phyloP scores from a whole-genome alignment of 2,797 vertebrate genomes.

The Characodon lateralis region DNA sequence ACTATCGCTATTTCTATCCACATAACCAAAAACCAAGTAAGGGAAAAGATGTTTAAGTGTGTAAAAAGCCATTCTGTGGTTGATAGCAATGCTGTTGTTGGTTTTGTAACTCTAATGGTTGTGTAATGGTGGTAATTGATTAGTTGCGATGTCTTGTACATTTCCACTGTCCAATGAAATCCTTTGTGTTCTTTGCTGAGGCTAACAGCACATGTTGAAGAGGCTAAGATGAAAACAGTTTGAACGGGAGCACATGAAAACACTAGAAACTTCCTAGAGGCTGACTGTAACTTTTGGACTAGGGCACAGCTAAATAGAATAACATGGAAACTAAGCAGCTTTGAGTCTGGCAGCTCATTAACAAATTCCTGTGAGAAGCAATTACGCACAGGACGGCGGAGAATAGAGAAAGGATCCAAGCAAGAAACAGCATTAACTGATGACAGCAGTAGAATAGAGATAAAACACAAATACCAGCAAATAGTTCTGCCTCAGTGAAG shows the following conservation, averaged over 20 bases:
- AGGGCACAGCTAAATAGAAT: conserved; percentile 20
- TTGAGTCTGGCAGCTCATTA: conserved; percentile 67
- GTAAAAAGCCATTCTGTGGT: not conserved
- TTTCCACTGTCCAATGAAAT: not conserved
- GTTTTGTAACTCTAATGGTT: conserved; percentile 1
- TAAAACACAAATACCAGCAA: conserved; percentile 28
- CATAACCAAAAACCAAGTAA: conserved; percentile 8
- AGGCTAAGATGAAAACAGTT: not conserved
- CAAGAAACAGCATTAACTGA: conserved; percentile 22
- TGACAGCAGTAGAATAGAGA: conserved; percentile 32
- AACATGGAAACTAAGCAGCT: conserved; percentile 34
- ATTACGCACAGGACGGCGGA: conserved; percentile 50
- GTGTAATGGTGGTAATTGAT: not conserved
- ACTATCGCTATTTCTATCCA: conserved; percentile 5
- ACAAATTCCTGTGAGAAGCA: conserved; percentile 66
- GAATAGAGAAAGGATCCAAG: conserved; percentile 13
- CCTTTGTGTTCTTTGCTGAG: not conserved
- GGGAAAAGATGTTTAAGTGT: not conserved
- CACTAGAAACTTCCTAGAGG: not conserved
- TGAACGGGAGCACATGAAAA: not conserved
- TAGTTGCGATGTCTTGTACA: not conserved
- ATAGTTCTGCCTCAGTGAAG: conserved; percentile 4
- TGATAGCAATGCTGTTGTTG: not conserved
- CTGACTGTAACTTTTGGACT: conserved; percentile 18
- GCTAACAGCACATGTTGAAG: not conserved